A percentile compares a stretch with the other conserved stretches of the same genome.
Evolutionary conservation across 2,888 invertebrate species (phyloP).

Genomic region (Carcina quercana): DNA sequence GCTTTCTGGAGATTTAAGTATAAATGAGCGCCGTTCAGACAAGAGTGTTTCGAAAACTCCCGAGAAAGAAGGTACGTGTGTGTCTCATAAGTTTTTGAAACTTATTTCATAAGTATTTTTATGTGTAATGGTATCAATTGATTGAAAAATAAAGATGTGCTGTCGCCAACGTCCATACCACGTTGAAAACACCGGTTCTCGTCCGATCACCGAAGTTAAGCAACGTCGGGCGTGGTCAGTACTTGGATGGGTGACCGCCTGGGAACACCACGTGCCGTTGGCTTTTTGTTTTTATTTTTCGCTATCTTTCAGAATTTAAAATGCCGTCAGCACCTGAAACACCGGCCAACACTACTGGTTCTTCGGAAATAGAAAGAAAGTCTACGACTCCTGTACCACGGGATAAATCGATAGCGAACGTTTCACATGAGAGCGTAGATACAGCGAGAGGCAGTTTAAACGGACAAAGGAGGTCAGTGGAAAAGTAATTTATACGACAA

Average conservation of each 20-base stretch:
- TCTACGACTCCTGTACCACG: conserved; percentile 20
- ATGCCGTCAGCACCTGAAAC: conserved; percentile 23
- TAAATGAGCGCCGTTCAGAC: conserved; percentile 23
- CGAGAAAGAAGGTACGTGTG: conserved; percentile 24
- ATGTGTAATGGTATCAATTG: too few relatives aligned
- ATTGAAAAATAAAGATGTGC: too few relatives aligned
- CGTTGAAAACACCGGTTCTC: conserved; percentile 65
- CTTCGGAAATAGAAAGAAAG: too few relatives aligned
- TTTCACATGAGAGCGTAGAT: conserved; percentile 31
- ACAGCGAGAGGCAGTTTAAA: conserved; percentile 33
- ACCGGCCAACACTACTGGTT: conserved; percentile 23
- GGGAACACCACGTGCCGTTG: conserved; percentile 57
- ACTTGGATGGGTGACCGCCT: conserved; percentile 69
- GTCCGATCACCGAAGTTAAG: conserved; percentile 70
- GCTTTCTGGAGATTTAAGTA: conserved; percentile 58
- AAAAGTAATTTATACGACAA: too few relatives aligned
- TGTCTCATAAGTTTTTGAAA: too few relatives aligned
- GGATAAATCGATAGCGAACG: conserved; percentile 17
- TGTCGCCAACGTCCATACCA: conserved; percentile 50
- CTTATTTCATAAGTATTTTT: too few relatives aligned
- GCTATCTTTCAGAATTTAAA: conserved; percentile 15
- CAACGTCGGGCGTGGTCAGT: conserved; percentile 66
- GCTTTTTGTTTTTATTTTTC: conserved; percentile 29
- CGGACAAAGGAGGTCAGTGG: conserved; percentile 34
- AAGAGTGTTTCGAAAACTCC: conserved; percentile 17